These are phyloP conservation scores for Emydocephalus ijimae DNA, from an alignment of 2,113 vertebrate species.

Conservation along the genomic window DNA sequence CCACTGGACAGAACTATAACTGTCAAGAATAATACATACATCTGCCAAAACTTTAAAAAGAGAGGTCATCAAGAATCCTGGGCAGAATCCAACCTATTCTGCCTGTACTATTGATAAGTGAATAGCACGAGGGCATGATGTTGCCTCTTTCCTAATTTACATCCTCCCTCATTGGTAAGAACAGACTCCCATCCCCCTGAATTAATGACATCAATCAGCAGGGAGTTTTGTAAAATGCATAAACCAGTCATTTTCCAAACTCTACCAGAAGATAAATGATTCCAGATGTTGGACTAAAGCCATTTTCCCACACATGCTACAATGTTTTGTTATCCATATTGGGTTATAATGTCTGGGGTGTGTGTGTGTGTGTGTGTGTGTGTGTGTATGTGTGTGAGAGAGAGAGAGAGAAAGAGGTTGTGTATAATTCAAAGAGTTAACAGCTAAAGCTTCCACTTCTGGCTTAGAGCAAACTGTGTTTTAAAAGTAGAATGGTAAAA, in stretches of 20 bases:
- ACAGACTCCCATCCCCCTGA: conserved; percentile 52
- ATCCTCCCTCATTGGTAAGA: conserved; percentile 45
- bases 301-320: conserved; percentile 89
- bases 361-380: conserved; percentile 55
- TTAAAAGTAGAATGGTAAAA: conserved; percentile 32
- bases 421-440: conserved; percentile 40
- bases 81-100: conserved; percentile 43
- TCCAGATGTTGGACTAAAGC: conserved; percentile 84
- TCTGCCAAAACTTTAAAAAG: conserved; percentile 59
- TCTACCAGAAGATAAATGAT: conserved; percentile 80
- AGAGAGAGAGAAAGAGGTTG: too few relatives aligned
- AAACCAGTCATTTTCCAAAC: conserved; percentile 74
- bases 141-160: conserved; percentile 18
- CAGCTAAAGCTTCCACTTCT: conserved; percentile 67
- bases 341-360: conserved; percentile 71
- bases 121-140: not conserved
- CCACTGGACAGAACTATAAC: conserved; percentile 19
- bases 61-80: conserved; percentile 44
- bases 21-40: conserved; percentile 58
- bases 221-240: conserved; percentile 77
- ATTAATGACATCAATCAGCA: conserved; percentile 79
- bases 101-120: not conserved
- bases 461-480: conserved; percentile 49
- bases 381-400: conserved; percentile 51
- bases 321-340: conserved; percentile 85